Evolutionary conservation across 2,888 invertebrate genomes (phyloP).

Genomic region (Linyphia triangularis): DNA sequence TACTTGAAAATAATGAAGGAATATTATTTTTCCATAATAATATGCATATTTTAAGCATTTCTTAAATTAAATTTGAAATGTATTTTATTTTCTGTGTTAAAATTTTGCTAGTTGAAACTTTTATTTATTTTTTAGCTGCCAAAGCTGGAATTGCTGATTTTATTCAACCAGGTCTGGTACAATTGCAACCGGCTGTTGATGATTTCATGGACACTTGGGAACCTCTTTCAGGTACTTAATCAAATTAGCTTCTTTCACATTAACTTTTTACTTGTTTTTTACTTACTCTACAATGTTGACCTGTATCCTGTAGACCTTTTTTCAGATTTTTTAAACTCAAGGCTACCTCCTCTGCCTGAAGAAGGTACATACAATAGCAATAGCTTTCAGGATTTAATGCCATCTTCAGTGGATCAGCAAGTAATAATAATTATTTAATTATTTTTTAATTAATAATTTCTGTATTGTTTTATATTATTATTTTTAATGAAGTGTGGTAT

Average conservation of each 20-base stretch:
- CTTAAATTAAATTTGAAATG: too few relatives aligned
- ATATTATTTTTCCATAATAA: not conserved
- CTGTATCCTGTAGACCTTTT: slow-evolving; percentile 53
- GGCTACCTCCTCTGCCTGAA: slow-evolving; percentile 84
- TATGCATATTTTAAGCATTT: too few relatives aligned
- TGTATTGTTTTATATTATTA: too few relatives aligned
- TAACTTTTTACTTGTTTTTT: not conserved
- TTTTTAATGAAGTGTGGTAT: too few relatives aligned
- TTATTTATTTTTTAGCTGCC: slow-evolving; percentile 83
- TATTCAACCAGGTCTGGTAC: slow-evolving; percentile 98
- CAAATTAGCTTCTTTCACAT: not conserved
- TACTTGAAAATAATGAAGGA: too few relatives aligned
- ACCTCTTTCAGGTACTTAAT: slow-evolving; percentile 77
- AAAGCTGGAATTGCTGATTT: slow-evolving; percentile 93
- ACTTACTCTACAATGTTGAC: not conserved
- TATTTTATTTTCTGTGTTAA: not conserved
- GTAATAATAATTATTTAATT: not conserved
- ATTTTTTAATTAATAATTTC: too few relatives aligned
- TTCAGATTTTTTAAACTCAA: slow-evolving; percentile 83
- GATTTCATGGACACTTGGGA: slow-evolving; percentile 91
- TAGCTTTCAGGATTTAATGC: slow-evolving; percentile 49
- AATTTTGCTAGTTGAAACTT: too few relatives aligned
- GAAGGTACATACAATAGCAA: slow-evolving; percentile 79
- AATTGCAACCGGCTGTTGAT: slow-evolving; percentile 96
- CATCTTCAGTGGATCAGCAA: slow-evolving; percentile 43